A percentile compares a stretch with the other conserved stretches of the same genome.
Evolutionary conservation across 2,888 invertebrate species (phyloP).

Genomic region (Tenthredo notha): DNA sequence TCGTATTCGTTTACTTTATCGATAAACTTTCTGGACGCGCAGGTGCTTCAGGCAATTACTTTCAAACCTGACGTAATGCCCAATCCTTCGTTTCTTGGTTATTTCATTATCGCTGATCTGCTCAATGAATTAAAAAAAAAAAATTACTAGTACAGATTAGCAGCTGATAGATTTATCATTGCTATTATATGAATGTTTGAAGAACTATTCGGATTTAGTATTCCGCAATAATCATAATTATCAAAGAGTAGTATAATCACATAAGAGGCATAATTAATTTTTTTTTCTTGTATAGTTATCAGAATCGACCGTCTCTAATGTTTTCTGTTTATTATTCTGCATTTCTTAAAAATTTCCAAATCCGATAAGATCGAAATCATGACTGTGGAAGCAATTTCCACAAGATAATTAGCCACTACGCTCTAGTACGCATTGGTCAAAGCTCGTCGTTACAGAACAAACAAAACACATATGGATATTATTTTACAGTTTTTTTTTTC

Average conservation of each 20-base stretch:
- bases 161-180: neutral
- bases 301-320: neutral
- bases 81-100: neutral
- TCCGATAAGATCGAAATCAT: neutral
- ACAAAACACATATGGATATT: neutral
- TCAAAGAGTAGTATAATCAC: neutral
- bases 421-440: constrained; percentile 2
- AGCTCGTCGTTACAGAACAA: neutral
- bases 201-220: neutral
- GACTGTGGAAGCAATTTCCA: neutral
- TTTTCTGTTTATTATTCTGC: neutral
- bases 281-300: neutral
- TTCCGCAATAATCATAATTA: neutral
- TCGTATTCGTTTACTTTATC: neutral
- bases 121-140: neutral
- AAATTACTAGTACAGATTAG: neutral
- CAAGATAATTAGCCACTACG: neutral
- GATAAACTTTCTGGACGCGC: neutral
- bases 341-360: neutral
- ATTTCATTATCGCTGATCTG: neutral
- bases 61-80: neutral
- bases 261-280: neutral
- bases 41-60: neutral
- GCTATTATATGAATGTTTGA: neutral
- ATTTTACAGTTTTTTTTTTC: neutral